phyloP scores from a whole-genome alignment of 2,797 vertebrate species.

The Arrhamphus sclerolepis region DNA sequence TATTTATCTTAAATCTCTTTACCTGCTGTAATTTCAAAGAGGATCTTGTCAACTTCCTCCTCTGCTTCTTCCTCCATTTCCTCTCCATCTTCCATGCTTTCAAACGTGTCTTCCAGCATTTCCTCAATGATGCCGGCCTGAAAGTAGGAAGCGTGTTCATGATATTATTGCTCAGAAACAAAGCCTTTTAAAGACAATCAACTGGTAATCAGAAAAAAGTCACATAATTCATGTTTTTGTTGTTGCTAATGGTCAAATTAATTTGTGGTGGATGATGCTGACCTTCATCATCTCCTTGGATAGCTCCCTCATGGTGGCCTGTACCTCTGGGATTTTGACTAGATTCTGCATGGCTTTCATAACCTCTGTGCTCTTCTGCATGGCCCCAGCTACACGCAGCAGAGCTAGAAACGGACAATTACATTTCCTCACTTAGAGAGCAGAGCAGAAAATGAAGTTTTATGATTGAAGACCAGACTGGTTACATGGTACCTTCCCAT shows the following conservation, averaged over 20 bases:
- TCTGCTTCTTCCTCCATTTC: slow-evolving; percentile 98
- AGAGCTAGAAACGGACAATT: slow-evolving; percentile 80
- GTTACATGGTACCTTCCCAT: background rate
- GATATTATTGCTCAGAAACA: background rate
- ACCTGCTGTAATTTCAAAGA: slow-evolving; percentile 98
- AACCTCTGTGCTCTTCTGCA: slow-evolving; percentile 98
- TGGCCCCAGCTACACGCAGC: slow-evolving; percentile 88
- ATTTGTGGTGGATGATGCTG: slow-evolving; percentile 25
- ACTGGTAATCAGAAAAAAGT: background rate
- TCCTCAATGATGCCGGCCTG: slow-evolving; percentile 93
- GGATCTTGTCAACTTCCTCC: slow-evolving; percentile 95
- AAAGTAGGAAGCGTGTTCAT: slow-evolving; percentile 10
- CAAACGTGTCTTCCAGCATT: slow-evolving; percentile 97
- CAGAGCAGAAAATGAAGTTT: background rate
- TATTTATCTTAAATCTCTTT: slow-evolving; percentile 26
- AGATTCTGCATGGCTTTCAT: slow-evolving; percentile 98
- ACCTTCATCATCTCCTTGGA: slow-evolving; percentile 99
- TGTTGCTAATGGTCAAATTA: background rate
- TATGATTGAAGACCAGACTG: background rate
- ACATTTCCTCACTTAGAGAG: slow-evolving; percentile 1
- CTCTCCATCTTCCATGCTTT: slow-evolving; percentile 95
- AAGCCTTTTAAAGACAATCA: background rate
- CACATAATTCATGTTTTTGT: background rate
- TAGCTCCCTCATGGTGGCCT: slow-evolving; percentile 96
- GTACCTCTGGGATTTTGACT: slow-evolving; percentile 96